Conservation (phyloP, 2,888 invertebrate species). For the Cantharis nigra region DNA sequence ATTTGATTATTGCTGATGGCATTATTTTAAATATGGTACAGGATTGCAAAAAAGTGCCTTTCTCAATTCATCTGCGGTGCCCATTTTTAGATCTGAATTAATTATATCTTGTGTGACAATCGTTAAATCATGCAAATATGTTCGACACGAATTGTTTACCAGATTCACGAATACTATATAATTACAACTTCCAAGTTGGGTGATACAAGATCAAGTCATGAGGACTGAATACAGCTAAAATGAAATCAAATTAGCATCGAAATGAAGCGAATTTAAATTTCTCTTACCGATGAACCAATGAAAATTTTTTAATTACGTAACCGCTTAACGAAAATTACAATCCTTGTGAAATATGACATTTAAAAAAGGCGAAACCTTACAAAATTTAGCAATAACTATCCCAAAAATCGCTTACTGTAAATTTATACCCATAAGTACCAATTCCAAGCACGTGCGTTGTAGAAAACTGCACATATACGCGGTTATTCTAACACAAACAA, state of each 20-base stretch:
- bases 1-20: too few relatives aligned
- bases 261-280: background rate
- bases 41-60: background rate
- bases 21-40: too few relatives aligned
- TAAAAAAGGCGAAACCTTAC: background rate
- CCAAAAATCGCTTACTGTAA: conserved; percentile 1
- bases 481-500: conserved; percentile 1
- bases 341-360: background rate
- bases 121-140: background rate
- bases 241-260: background rate
- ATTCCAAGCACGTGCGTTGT: conserved; percentile 3
- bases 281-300: background rate
- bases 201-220: background rate
- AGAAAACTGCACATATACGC: conserved; percentile 3
- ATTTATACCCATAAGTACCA: conserved; percentile 2
- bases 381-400: background rate
- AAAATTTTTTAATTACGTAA: background rate
- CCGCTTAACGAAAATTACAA: background rate
- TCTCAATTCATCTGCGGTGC: background rate
- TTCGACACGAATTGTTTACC: background rate
- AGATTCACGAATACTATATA: background rate
- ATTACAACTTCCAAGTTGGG: background rate
- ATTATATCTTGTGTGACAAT: background rate
- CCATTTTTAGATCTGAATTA: background rate
- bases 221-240: background rate